Evolutionary conservation across 2,888 invertebrate genomes (phyloP).

Genomic region (Desoria tigrina): DNA sequence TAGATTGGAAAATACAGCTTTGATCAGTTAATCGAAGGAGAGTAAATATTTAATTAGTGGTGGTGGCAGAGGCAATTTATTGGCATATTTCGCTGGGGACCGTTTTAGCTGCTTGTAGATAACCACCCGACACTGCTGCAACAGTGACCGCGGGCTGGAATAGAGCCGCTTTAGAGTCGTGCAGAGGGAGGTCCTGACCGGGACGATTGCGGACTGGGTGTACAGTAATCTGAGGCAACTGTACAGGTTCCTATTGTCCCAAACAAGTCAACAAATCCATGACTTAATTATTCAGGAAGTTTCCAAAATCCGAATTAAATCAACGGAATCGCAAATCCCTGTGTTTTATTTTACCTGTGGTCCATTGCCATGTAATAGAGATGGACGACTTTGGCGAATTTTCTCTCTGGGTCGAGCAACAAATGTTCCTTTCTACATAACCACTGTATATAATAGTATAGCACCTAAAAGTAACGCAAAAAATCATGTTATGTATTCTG

Average conservation of each 20-base stretch:
- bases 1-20: too few species aligned
- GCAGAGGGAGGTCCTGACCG: conserved; percentile 63
- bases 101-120: conserved; percentile 69
- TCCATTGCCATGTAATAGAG: conserved; percentile 61
- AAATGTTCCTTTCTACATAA: conserved; percentile 65
- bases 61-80: conserved; percentile 68
- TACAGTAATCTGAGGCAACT: conserved; percentile 67
- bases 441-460: conserved; percentile 71
- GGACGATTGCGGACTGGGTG: conserved; percentile 66
- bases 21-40: conserved; percentile 62
- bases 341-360: conserved; percentile 41
- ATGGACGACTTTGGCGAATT: conserved; percentile 68
- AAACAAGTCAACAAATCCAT: background rate
- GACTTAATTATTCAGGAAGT: too few species aligned
- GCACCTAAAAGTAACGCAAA: conserved; percentile 59
- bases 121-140: conserved; percentile 69
- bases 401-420: conserved; percentile 63
- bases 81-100: conserved; percentile 67
- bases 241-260: conserved; percentile 62
- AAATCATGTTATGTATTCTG: background rate
- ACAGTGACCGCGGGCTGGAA: conserved; percentile 69
- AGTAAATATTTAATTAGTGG: conserved; percentile 70
- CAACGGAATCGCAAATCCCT: too few species aligned
- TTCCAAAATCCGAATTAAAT: too few species aligned
- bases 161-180: conserved; percentile 66